Base-by-base conservation (phyloP, 2,797 vertebrate genomes). In the Scyliorhinus canicula region DNA sequence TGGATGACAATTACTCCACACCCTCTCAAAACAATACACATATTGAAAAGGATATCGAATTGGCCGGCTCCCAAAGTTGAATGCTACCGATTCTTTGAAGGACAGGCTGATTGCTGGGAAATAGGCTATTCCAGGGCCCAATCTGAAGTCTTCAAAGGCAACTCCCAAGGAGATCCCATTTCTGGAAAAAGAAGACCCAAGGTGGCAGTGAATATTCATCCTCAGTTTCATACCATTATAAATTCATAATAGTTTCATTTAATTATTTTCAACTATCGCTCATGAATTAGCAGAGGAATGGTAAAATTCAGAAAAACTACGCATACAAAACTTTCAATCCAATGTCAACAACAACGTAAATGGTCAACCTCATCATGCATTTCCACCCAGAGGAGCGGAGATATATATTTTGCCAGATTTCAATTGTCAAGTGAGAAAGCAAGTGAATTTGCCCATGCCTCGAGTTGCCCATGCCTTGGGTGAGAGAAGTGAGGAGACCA, bases 31-130 rank as follows among this genome's bases (percentile, higher is more conserved):
- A 40, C 44, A 26, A 44, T 21, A n/a, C 40, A 24, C 28, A 57
- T 95, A 95, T 95, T 95, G 16, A 67, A 96, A 97, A 99, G 98
- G 99, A 99, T 99, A 99, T 99, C 99, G 97, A 96, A 99, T 98
- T 0, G 99, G 99, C 69, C 98, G 97, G 96, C 98, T 99, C 95
- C 99, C 99, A 0, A 99, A 99, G 97, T 99, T 99, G 96, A 99
- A 99, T n/a, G 98, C 99, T 96, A 99, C 99, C 0, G 99, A 99
- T 96, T 99, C 99, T 96, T 99, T 99, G 96, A 99, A 99, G 0
- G 99, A 99, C 14, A 99, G 97, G 96, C 99, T 99, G 97, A 99
- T 99, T 95, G 99, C 99, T 1, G 99, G 99, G 95, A 99, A 99
- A 96, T 99, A 99, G 1, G 99, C 99, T 67, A 99, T 97, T 0